phyloP scores from a whole-genome alignment of 2,888 invertebrate species.

The Villa cingulata region DNA sequence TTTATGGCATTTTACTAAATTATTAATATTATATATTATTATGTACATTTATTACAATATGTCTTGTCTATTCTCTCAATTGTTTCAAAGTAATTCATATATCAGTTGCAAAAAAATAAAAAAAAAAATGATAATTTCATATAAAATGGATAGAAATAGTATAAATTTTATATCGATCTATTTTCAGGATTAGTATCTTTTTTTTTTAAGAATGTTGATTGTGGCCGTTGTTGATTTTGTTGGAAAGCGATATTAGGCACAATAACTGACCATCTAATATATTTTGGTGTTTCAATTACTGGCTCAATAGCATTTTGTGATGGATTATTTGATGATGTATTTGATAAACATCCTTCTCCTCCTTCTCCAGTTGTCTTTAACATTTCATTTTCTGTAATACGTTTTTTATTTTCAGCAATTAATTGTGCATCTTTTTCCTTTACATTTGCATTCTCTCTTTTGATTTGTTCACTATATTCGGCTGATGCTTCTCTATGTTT shows the following conservation, averaged over 20 bases:
- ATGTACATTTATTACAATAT: too few relatives aligned
- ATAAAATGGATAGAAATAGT: too few relatives aligned
- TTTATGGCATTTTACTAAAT: too few relatives aligned
- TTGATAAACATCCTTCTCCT: background rate
- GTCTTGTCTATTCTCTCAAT: too few relatives aligned
- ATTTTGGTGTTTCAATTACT: slow-evolving; percentile 29
- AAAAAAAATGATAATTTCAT: too few relatives aligned
- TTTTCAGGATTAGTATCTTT: background rate
- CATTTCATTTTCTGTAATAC: too few relatives aligned
- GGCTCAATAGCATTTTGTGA: slow-evolving; percentile 17
- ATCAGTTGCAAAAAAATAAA: too few relatives aligned
- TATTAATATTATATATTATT: too few relatives aligned
- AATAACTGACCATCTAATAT: slow-evolving; percentile 31
- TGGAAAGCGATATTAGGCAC: slow-evolving; percentile 31
- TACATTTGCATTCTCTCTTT: slow-evolving; percentile 31
- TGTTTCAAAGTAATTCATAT: too few relatives aligned
- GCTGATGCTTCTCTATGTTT: slow-evolving; percentile 39
- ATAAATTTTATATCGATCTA: background rate
- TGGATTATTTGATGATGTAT: background rate
- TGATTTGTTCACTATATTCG: slow-evolving; percentile 37
- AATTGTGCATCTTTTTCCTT: slow-evolving; percentile 31
- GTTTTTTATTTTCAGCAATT: slow-evolving; percentile 25
- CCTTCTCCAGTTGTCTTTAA: slow-evolving; percentile 28
- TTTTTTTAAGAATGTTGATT: background rate
- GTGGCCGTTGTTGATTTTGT: slow-evolving; percentile 8